Conservation (phyloP, 1,140 invertebrate species). For the Macrocentrus cingulum region DNA sequence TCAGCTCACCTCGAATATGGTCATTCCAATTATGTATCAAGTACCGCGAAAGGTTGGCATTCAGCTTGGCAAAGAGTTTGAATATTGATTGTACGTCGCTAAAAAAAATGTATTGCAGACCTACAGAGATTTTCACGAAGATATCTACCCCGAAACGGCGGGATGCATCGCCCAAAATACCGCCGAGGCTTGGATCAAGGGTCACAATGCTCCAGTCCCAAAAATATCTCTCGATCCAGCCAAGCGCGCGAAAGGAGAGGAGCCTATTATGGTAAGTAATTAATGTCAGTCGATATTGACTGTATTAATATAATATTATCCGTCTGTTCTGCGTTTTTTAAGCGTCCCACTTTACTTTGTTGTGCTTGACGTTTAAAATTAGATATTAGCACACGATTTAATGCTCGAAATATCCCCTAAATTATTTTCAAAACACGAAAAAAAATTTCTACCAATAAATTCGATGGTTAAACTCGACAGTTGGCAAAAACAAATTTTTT, state of each 20-base stretch:
- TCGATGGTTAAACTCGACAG: too few relatives aligned
- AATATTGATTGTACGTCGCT: too few relatives aligned
- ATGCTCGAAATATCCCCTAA: too few relatives aligned
- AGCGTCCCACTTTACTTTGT: too few relatives aligned
- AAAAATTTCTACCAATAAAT: too few relatives aligned
- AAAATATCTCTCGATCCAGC: slow-evolving; percentile 81
- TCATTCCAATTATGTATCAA: slow-evolving; percentile 91
- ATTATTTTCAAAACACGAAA: too few relatives aligned
- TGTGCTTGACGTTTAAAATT: too few relatives aligned
- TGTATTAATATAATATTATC: too few relatives aligned
- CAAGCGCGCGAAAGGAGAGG: slow-evolving; percentile 64
- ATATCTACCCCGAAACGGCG: slow-evolving; percentile 87
- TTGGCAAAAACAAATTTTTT: too few relatives aligned
- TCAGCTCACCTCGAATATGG: slow-evolving; percentile 79
- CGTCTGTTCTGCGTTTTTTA: too few relatives aligned
- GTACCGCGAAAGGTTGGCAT: slow-evolving; percentile 81
- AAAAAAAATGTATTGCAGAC: slow-evolving; percentile 63
- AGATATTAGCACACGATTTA: too few relatives aligned
- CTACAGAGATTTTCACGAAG: slow-evolving; percentile 91
- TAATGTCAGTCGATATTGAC: slow-evolving; percentile 14
- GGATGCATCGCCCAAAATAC: slow-evolving; percentile 75
- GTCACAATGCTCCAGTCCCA: slow-evolving; percentile 69
- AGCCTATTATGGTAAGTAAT: slow-evolving; percentile 64
- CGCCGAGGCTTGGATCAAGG: slow-evolving; percentile 76
- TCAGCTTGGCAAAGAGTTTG: too few relatives aligned